phyloP scores from a whole-genome alignment of 2,113 vertebrate genomes.

The Barnardius zonarius region DNA sequence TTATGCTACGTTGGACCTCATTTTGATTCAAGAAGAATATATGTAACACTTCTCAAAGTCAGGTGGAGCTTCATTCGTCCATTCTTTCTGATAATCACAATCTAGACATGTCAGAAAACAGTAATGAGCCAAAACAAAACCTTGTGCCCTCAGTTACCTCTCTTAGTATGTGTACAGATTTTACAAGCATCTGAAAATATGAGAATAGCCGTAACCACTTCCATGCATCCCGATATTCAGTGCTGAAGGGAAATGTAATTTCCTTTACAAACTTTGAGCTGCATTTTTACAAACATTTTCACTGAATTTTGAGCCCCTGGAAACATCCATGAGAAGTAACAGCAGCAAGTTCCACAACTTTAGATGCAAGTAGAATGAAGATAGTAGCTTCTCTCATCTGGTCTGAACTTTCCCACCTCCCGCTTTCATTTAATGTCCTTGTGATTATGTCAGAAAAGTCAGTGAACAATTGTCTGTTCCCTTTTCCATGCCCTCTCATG shows the following conservation, averaged over 20 bases:
- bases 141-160: neutral
- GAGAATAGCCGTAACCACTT: neutral
- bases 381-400: neutral
- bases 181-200: neutral
- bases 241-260: neutral
- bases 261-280: neutral
- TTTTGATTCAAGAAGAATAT: neutral
- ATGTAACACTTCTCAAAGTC: neutral
- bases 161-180: neutral
- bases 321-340: neutral
- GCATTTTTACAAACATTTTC: neutral
- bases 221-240: neutral
- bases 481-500: neutral
- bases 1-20: neutral
- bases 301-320: neutral
- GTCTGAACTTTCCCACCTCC: neutral
- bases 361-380: neutral
- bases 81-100: neutral
- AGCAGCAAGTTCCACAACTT: neutral
- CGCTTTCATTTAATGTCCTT: neutral
- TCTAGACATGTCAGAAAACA: neutral
- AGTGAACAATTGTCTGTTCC: neutral
- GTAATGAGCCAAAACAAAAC: neutral
- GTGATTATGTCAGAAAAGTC: neutral
- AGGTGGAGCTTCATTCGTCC: neutral